A percentile compares a stretch with the other conserved stretches of the same genome.
These are phyloP conservation scores for Penelope pileata DNA, from an alignment of 2,113 vertebrate genomes.

Conservation along the genomic window DNA sequence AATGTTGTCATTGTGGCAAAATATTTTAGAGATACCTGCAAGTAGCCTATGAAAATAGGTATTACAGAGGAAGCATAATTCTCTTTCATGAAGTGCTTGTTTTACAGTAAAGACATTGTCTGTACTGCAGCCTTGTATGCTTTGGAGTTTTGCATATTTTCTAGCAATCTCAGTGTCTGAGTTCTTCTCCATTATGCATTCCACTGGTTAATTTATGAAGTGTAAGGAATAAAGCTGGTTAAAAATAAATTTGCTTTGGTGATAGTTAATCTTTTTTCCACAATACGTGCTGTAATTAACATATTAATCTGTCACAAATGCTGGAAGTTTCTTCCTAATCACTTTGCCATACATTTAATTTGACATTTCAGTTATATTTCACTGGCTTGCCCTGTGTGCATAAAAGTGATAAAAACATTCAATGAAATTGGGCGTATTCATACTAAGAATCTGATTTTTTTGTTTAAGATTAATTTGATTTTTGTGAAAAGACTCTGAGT, in stretches of 20 bases:
- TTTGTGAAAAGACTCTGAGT: constrained; percentile 19
- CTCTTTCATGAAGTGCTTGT: constrained; percentile 49
- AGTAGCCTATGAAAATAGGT: background rate
- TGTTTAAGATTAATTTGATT: constrained; percentile 42
- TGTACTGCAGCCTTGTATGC: background rate
- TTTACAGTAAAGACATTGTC: constrained; percentile 53
- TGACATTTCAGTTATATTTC: constrained; percentile 63
- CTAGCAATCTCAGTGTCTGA: constrained; percentile 16
- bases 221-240: constrained; percentile 62
- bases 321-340: constrained; percentile 63
- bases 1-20: background rate
- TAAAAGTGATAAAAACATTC: background rate
- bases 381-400: background rate
- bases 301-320: constrained; percentile 73
- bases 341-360: constrained; percentile 41
- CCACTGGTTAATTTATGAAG: constrained; percentile 64
- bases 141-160: constrained; percentile 65
- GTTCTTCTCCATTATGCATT: constrained; percentile 45
- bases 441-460: constrained; percentile 16
- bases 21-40: background rate
- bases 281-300: constrained; percentile 65
- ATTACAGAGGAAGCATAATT: constrained; percentile 1
- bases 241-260: constrained; percentile 75
- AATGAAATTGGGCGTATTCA: constrained; percentile 29
- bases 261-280: constrained; percentile 66